phyloP scores from a whole-genome alignment of 2,797 vertebrate species.

The Rhadinocentrus ornatus region DNA sequence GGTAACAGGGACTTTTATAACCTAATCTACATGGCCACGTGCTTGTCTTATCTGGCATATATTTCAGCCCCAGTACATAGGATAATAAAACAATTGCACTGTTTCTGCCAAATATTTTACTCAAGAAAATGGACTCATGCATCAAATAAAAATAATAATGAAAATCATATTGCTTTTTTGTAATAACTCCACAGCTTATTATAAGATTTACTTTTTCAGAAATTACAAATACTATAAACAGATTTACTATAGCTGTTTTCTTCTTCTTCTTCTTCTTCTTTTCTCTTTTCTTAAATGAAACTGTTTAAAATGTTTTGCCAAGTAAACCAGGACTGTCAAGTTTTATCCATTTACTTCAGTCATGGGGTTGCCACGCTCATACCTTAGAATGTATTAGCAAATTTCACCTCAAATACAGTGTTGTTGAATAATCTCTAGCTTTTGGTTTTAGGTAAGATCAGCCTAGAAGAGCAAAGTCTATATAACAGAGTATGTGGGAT shows the following conservation, averaged over 20 bases:
- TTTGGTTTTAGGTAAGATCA: too few relatives aligned
- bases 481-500: too few relatives aligned
- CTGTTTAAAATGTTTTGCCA: too few relatives aligned
- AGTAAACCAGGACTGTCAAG: too few relatives aligned
- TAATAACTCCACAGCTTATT: neutral
- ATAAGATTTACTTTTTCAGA: neutral
- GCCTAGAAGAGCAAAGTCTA: too few relatives aligned
- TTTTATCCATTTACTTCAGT: neutral
- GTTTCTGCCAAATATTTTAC: neutral
- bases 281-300: too few relatives aligned
- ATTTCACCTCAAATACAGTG: neutral
- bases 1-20: conserved; percentile 14
- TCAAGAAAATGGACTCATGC: neutral
- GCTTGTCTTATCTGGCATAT: conserved; percentile 17
- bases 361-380: neutral
- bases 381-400: neutral
- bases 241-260: neutral
- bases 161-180: neutral
- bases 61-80: neutral
- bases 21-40: conserved; percentile 2
- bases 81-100: neutral
- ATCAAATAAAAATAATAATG: fast-evolving
- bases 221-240: neutral
- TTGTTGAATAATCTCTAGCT: neutral
- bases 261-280: too few relatives aligned